Evolutionary conservation across 2,113 vertebrate genomes (phyloP).

Genomic region (Plectropomus leopardus): DNA sequence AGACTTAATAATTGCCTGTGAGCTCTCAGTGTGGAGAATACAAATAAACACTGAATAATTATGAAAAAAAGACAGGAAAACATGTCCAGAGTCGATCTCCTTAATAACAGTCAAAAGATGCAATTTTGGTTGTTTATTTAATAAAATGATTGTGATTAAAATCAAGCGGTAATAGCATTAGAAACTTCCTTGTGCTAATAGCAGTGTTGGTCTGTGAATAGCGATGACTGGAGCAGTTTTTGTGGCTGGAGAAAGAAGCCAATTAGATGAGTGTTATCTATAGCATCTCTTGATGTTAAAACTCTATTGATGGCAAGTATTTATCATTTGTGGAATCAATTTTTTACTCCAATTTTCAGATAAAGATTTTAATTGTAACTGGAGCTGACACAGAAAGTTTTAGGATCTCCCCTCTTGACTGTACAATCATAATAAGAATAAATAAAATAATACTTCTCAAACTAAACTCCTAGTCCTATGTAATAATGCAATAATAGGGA

Average conservation of each 20-base stretch:
- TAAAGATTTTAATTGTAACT: background rate
- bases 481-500: too few species aligned
- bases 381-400: background rate
- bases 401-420: slow-evolving; percentile 7
- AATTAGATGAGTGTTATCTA: background rate
- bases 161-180: slow-evolving; percentile 21
- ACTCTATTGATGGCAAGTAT: background rate
- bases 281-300: background rate
- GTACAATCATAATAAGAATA: background rate
- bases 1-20: slow-evolving; percentile 49
- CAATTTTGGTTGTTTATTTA: slow-evolving; percentile 40
- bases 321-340: slow-evolving; percentile 5
- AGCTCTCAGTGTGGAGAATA: slow-evolving; percentile 40
- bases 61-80: slow-evolving; percentile 23
- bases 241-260: background rate
- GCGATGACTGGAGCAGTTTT: background rate
- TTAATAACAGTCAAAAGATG: slow-evolving; percentile 13
- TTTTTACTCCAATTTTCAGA: background rate
- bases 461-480: too few species aligned
- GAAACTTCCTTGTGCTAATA: slow-evolving; percentile 8
- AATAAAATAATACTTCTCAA: background rate
- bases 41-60: slow-evolving; percentile 43
- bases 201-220: background rate
- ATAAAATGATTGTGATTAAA: slow-evolving; percentile 39
- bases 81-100: slow-evolving; percentile 8